Evolutionary conservation across 2,797 vertebrate genomes (phyloP).

Genomic region (Megaceryle alcyon): DNA sequence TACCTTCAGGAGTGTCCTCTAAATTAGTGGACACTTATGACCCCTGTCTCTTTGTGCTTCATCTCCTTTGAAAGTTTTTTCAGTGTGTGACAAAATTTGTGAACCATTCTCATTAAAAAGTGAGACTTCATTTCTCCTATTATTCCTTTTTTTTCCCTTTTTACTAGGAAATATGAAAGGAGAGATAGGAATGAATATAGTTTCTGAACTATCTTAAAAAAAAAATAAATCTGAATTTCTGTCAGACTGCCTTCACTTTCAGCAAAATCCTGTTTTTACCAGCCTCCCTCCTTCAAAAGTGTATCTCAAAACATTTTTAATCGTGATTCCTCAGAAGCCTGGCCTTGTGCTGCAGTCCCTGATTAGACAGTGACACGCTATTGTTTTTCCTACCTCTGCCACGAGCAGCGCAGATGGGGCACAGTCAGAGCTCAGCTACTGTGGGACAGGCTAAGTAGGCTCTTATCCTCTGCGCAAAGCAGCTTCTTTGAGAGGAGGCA

Average conservation of each 20-base stretch:
- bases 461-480: neutral
- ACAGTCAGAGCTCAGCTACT: fast-evolving
- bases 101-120: neutral
- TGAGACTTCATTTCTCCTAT: neutral
- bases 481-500: neutral
- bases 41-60: neutral
- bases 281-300: neutral
- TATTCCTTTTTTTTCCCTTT: neutral
- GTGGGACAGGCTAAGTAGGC: neutral
- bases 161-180: neutral
- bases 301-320: neutral
- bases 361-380: fast-evolving
- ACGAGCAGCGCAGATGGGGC: neutral
- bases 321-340: neutral
- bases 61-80: neutral
- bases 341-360: neutral
- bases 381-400: neutral
- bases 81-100: neutral
- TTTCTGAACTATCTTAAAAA: neutral
- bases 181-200: neutral
- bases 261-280: neutral
- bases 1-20: neutral
- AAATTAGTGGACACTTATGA: neutral
- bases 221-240: neutral
- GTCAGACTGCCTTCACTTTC: neutral